Evolutionary conservation across 2,113 vertebrate species (phyloP).

Genomic region (Bothrops jararaca): DNA sequence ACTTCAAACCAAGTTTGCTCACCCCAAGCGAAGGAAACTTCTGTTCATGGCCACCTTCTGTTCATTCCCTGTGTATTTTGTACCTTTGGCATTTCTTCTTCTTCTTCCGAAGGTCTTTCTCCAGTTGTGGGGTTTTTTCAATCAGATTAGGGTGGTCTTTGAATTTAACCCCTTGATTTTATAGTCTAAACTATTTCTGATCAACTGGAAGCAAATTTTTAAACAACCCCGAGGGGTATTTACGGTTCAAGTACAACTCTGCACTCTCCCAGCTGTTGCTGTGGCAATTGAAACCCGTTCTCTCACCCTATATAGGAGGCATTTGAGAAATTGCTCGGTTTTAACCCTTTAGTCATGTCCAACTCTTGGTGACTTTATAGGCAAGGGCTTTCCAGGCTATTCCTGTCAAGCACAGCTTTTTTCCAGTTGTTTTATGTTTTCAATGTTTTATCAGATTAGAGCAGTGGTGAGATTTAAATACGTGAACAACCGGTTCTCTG

Average conservation of each 20-base stretch:
- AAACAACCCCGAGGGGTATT: not conserved
- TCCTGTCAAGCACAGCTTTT: no score
- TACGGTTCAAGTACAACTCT: not conserved
- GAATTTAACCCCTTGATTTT: not conserved
- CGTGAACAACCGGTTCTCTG: no score
- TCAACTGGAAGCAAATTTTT: not conserved
- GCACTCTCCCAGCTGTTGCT: not conserved
- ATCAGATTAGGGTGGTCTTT: not conserved
- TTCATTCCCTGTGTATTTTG: not conserved
- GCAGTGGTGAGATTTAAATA: no score
- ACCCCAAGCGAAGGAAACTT: not conserved
- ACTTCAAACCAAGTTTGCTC: slow-evolving; percentile 28
- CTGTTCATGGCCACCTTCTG: not conserved
- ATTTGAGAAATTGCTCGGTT: not conserved
- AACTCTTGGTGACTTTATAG: no score
- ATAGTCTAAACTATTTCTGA: not conserved
- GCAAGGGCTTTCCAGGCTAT: no score
- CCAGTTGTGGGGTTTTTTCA: not conserved
- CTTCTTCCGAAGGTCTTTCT: not conserved
- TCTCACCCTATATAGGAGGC: not conserved
- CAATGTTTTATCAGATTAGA: no score
- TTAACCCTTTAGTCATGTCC: no score
- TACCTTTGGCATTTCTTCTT: no score
- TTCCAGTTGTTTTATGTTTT: no score
- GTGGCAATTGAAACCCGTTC: not conserved